A percentile compares a stretch with the other conserved stretches of the same genome.
These are phyloP conservation scores for Thymallus thymallus DNA, from an alignment of 2,113 vertebrate species.

Conservation along the genomic window DNA sequence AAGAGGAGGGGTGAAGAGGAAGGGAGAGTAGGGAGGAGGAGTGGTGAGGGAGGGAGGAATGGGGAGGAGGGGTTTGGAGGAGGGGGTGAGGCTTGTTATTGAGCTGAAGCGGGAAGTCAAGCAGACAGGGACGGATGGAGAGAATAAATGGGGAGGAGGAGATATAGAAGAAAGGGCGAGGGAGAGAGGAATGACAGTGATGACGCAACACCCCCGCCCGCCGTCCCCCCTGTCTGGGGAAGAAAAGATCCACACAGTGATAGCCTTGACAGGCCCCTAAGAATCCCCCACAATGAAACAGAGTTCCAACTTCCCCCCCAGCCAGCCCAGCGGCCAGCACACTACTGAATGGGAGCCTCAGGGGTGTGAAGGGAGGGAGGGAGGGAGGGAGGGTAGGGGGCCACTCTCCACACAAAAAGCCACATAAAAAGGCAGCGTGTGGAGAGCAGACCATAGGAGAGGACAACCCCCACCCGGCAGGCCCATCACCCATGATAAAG, in stretches of 20 bases:
- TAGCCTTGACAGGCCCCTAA: slow-evolving; percentile 76
- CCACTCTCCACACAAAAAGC: slow-evolving; percentile 60
- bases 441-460: slow-evolving; percentile 55
- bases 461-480: slow-evolving; percentile 29
- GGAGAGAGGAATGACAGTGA: slow-evolving; percentile 37
- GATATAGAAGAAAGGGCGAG: slow-evolving; percentile 25
- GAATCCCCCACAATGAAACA: slow-evolving; percentile 69
- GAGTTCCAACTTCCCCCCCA: slow-evolving; percentile 61
- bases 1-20: neutral
- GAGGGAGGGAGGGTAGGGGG: slow-evolving; percentile 42
- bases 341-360: slow-evolving; percentile 69
- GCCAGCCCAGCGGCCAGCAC: slow-evolving; percentile 33
- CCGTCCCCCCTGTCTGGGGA: slow-evolving; percentile 51
- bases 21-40: neutral
- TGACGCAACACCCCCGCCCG: slow-evolving; percentile 68
- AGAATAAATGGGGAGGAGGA: slow-evolving; percentile 10
- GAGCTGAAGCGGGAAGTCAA: slow-evolving; percentile 52
- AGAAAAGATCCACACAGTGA: slow-evolving; percentile 77
- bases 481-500: slow-evolving; percentile 41
- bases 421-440: slow-evolving; percentile 76
- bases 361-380: slow-evolving; percentile 52
- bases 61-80: slow-evolving; percentile 14
- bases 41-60: slow-evolving; percentile 12
- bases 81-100: slow-evolving; percentile 41
- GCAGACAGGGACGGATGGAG: slow-evolving; percentile 50